Base-by-base conservation (phyloP, 1,140 invertebrate genomes). In the Thalassaphorura encarpata region DNA sequence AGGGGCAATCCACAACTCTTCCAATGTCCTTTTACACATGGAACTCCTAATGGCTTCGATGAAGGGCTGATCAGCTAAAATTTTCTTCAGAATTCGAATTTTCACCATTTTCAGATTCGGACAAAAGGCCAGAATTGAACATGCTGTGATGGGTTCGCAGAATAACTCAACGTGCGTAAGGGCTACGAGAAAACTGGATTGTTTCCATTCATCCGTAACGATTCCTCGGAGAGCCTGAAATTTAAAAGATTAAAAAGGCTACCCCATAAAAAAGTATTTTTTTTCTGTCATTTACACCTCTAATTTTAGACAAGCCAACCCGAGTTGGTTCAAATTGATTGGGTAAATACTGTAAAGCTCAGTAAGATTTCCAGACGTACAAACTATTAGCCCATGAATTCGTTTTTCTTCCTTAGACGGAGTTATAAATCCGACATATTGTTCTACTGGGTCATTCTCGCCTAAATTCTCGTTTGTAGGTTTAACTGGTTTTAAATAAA, bases 1-100 rank as follows among this genome's bases (percentile, higher is more conserved):
- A 19, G 58, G 58, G 36, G 58, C 58, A 21, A 60, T 55, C 58
- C 58, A 60, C 18, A 60, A 29, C 23, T 60, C 58, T 18, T 60
- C 47, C 1, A 60, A 24, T 6, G 47, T 51, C n/a, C 53, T n/a
- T 16, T 47, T 3, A 21, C 58, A 55, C 58, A 60, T 60, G 16
- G 48, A 60, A 21, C 5, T 27, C 3, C 36, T 18, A 29, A 60
- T 46, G 8, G 52, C 21, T 16, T 52, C 28, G 6, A 60, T 42
- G 3, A 60, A 15, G 28, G 53, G 41, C n/a, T 55, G 39, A 29
- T 60, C 58, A 5, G 36, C 27, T 6, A 60, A 6, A 16, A 16
- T 13, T 6, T 43, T 18, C 19, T 29, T 36, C n/a, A 48, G 36
- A 24, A 60, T 52, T 2, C 58, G 52, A 24, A 60, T 36, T 46